Conservation (phyloP, 2,797 vertebrate species). For the Podargus strigoides region DNA sequence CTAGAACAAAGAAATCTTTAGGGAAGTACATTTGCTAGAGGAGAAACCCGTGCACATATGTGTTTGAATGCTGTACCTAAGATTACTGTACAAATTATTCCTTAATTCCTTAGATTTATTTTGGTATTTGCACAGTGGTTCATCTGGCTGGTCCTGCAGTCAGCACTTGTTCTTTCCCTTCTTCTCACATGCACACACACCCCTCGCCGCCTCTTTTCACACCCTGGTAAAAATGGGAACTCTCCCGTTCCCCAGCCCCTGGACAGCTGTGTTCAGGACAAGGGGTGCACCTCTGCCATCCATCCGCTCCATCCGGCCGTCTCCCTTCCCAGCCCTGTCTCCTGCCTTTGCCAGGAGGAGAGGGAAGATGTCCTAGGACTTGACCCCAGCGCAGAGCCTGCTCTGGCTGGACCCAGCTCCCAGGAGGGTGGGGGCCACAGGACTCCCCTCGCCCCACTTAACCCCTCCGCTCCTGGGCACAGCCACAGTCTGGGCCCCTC, state of each 20-base stretch:
- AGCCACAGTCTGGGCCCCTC: no score
- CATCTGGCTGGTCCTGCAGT: not conserved
- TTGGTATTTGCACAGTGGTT: not conserved
- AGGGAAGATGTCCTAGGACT: constrained; percentile 69
- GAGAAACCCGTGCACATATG: not conserved
- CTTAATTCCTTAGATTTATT: constrained; percentile 14
- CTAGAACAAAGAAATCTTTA: constrained; percentile 43
- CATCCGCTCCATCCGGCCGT: not conserved
- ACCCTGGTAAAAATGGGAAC: not conserved
- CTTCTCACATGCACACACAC: not conserved
- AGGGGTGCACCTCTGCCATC: not conserved
- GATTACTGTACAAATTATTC: constrained; percentile 6
- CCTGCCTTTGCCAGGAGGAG: not conserved
- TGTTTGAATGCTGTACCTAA: not conserved
- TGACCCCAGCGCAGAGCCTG: constrained; percentile 70
- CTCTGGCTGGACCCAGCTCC: constrained; percentile 51
- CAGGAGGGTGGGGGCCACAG: constrained; percentile 12
- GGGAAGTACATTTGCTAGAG: constrained; percentile 22
- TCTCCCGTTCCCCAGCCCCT: not conserved
- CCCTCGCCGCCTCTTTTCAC: not conserved
- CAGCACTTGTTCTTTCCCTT: not conserved
- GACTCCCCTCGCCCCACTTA: constrained; percentile 57
- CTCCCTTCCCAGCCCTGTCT: not conserved
- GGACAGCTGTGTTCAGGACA: not conserved
- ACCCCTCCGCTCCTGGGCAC: constrained; percentile 35